Percentiles rank a stretch among this genome's conserved stretches.
These are phyloP conservation scores for Brenthis daphne DNA, from an alignment of 2,888 invertebrate genomes.

Conservation along the genomic window DNA sequence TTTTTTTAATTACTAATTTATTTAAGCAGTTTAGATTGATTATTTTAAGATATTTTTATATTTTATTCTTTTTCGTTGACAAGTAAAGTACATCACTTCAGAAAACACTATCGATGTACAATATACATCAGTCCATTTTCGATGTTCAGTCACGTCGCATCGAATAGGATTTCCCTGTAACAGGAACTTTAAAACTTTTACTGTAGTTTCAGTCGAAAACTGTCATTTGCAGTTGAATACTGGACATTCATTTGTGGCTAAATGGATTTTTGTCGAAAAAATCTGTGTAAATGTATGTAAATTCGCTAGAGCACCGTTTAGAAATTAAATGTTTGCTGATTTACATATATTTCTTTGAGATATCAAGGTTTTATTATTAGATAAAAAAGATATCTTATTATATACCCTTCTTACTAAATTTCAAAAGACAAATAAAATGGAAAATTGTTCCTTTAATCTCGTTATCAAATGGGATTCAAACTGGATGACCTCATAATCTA, in stretches of 20 bases:
- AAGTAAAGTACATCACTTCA: neutral
- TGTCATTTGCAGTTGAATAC: constrained; percentile 23
- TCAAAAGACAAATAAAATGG: too few relatives aligned
- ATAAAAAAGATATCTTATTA: too few relatives aligned
- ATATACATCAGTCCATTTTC: neutral
- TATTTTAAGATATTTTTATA: too few relatives aligned
- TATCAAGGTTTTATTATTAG: too few relatives aligned
- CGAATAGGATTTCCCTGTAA: constrained; percentile 26
- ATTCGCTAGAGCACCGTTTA: neutral
- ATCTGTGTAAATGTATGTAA: constrained; percentile 15
- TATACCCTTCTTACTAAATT: too few relatives aligned
- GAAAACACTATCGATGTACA: neutral
- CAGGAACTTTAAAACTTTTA: constrained; percentile 29
- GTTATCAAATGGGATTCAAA: too few relatives aligned
- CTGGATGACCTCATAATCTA: too few relatives aligned
- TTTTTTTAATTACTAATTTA: too few relatives aligned
- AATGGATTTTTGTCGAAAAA: constrained; percentile 21
- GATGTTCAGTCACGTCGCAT: constrained; percentile 15
- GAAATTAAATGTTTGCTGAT: neutral
- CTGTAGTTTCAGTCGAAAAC: constrained; percentile 13
- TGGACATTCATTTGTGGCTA: constrained; percentile 25
- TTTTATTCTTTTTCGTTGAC: too few relatives aligned
- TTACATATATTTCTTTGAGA: neutral
- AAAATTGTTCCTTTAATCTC: too few relatives aligned
- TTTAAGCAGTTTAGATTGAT: too few relatives aligned